Percentiles rank a stretch among this genome's conserved stretches.
Conservation (phyloP, 2,888 invertebrate genomes). For the Argyresthia albistria region DNA sequence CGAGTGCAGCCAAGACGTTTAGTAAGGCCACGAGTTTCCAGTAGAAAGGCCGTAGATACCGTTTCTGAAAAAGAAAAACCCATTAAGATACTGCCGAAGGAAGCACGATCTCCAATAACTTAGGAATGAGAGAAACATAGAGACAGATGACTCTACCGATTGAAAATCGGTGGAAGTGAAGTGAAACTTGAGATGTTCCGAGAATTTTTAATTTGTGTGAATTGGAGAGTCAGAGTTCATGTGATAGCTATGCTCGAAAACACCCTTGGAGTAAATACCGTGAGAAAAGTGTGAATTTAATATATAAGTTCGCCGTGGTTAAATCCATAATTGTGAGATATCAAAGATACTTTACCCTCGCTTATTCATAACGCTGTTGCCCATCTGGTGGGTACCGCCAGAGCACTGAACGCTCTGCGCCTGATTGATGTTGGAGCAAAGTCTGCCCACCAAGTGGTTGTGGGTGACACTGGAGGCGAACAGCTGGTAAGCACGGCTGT, state of each 20-base stretch:
- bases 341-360: constrained; percentile 18
- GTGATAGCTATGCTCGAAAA: neutral
- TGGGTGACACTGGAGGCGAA: constrained; percentile 37
- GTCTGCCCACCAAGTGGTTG: constrained; percentile 34
- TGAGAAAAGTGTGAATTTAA: no score
- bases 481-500: constrained; percentile 33
- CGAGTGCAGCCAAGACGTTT: neutral
- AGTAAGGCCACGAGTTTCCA: constrained; percentile 16
- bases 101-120: neutral
- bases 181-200: no score
- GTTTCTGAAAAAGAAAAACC: constrained; percentile 15
- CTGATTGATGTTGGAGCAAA: constrained; percentile 27
- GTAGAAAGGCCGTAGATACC: constrained; percentile 19
- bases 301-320: no score
- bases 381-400: constrained; percentile 29
- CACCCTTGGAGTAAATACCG: no score
- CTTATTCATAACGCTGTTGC: constrained; percentile 31
- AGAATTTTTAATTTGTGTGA: no score
- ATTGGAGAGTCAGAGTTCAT: no score
- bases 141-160: neutral
- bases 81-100: neutral
- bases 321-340: neutral
- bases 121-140: neutral
- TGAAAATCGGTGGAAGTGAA: neutral
- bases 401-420: constrained; percentile 28